Base-by-base conservation (phyloP, 2,888 invertebrate species). In the Miltochrista miniata region DNA sequence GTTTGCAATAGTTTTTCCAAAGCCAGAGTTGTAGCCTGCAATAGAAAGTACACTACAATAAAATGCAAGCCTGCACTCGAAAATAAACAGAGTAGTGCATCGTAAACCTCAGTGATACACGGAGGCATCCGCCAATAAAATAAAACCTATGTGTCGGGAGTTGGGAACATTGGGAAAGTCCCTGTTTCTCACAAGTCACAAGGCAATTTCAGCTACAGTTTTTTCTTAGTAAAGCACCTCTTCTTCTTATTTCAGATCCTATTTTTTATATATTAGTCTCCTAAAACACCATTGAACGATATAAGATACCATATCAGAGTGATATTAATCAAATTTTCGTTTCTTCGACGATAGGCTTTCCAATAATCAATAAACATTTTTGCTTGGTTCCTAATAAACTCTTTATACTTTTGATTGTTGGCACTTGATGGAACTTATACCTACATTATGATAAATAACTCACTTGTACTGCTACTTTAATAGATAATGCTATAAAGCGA, bases 21-120 rank as follows among this genome's bases (percentile, higher is more conserved):
- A 61, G 59, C 57, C 48, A 41, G 56, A 54, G 64, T 60, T 67
- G 64, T 63, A 68, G 63, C 66, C 65, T 67, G 56, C 59, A 67
- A 45, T 53, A 51, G 40, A 49, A 54, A 67, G 64, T 75, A 70
- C 76, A 74, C 79, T 73, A 67, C 66, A 71, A 78, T 75, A 74
- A 72, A 79, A 70, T 68, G 68, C 68, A 68, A 62, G 68, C 68
- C 54, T 56, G 68, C 61, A 62, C 60, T 65, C 56, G 78, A 74
- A 81, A 83, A 87, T 85, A 85, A 82, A 84, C 81, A 79, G 77
- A 74, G 76, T 74, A 79, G 76, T 73, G 75, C 76, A 76, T 84
- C 87, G 85, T 86, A 85, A 87, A 87, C 76, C 73, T 78, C 80
- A 74, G 76, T 83, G 86, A 85, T 87, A 83, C 84, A 85, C 76